Evolutionary conservation across 2,113 vertebrate genomes (phyloP), one percentile per base, ranked within the genome.

Genomic region (Thinocorus orbignyianus): DNA sequence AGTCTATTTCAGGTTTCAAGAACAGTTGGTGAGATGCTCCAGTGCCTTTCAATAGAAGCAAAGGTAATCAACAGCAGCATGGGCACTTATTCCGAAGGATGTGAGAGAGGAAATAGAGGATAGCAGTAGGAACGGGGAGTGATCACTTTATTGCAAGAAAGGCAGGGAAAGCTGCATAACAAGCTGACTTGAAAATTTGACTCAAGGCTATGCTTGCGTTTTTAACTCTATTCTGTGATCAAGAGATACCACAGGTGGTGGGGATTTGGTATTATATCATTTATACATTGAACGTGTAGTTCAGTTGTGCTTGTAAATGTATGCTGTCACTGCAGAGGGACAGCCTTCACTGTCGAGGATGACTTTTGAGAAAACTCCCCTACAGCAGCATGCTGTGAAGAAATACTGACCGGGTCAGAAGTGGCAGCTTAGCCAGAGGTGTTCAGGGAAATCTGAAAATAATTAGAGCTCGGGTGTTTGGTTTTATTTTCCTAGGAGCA

Each of bases 401-500:
- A 62, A 83, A 69, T 25, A 17, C 17, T 69, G 64, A 42, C 70
- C 42, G 7, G 5, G 2, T 25, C 46, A 74, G 62, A 78, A 88
- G 62, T 52, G 78, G 9, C 44, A 88, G 57, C 49, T 81, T 72
- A 91, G 41, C n/a, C 46, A 30, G 10, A 78, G 46, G 9, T 54
- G 28, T 68, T 24, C 52, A 79, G 13, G 18, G 65, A 5, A 55
- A 66, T 60, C 46, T 85, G 13, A 61, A 52, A 77, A 68, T 54
- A 37, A 57, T n/a, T 37, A 49, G 51, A 85, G 46, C 41, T 92
- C 18, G 7, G n/a, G 10, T 42, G 18, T 70, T 92, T 94, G 58
- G 7, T 60, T n/a, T 73, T 92, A n/a, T 90, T 97, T 96, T 86
- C 26, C 46, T 96, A 99, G 99, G 99, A 99, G 46, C 99, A 99